Base-by-base conservation (phyloP, 2,113 vertebrate species). In the Serinus canaria region DNA sequence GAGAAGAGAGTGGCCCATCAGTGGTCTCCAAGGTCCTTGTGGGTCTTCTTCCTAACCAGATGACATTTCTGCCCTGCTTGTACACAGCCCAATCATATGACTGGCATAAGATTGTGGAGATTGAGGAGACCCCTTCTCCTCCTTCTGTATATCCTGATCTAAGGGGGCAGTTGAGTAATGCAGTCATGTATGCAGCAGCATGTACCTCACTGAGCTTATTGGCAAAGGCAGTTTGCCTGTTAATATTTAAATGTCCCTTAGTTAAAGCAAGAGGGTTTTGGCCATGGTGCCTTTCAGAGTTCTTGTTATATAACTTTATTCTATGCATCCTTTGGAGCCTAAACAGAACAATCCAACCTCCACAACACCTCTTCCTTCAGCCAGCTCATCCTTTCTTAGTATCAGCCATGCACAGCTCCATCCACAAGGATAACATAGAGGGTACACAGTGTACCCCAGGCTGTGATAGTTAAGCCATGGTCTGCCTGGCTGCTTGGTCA, bases 361-460 rank as follows among this genome's bases (percentile, higher is more conserved):
- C 63, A 55, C 17, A 63, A 21, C 47, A 69, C 25, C 63, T 76
- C 56, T 11, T 69, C 21, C 47, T 76, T 47, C 24, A 60, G n/a
- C 25, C 47, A 89, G 0, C 9, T 35, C 55, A 55, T 22, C 62
- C 62, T 83, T 35, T 69, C 30, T 22, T 69, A 30, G 6, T 2
- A 3, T 55, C 14, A 69, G 47, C 22, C 55, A 55, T 4, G 30
- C 31, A 35, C 22, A 31, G 13, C 14, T 31, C n/a, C 25, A 39
- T 25, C 30, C 3, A 0, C 47, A 56, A 23, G 28, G 28, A 31
- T 35, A 76, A 35, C 0, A 0, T 0, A 67, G 17, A 62, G 15
- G 9, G 15, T 31, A 27, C 63, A 49, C 5, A 35, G 25, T 19
- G 47, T 16, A 35, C 22, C n/a, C 15, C 22, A 62, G 17, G 25